Evolutionary conservation across 2,797 vertebrate genomes (phyloP).

Genomic region (Tenualosa thibaudeaui): DNA sequence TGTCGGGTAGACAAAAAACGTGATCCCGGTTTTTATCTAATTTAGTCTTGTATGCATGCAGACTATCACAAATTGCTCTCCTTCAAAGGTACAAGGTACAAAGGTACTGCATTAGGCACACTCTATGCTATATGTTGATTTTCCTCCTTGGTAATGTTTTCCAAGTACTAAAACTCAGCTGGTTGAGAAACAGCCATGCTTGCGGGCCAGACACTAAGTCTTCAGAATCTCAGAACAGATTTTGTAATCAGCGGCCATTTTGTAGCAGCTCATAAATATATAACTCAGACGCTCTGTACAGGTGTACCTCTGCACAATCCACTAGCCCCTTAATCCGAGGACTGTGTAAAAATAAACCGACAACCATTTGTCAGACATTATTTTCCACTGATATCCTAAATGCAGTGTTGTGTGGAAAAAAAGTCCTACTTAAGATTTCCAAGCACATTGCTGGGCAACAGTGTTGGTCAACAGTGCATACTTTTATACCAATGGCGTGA

Average conservation of each 20-base stretch:
- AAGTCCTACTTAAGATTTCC: not conserved
- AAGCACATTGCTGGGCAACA: not conserved
- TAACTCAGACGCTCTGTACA: not conserved
- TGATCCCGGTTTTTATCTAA: not conserved
- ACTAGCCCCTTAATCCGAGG: not conserved
- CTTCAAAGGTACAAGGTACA: not conserved
- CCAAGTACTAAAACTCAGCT: not conserved
- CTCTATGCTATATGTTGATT: not conserved
- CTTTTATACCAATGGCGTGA: slow-evolving; percentile 41
- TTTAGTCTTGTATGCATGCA: not conserved
- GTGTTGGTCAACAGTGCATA: slow-evolving; percentile 27
- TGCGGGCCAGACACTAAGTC: not conserved
- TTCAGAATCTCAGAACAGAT: not conserved
- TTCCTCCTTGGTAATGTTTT: not conserved
- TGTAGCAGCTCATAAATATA: slow-evolving; percentile 18
- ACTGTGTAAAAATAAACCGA: not conserved
- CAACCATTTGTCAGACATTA: not conserved
- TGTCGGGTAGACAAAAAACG: not conserved
- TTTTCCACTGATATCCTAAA: not conserved
- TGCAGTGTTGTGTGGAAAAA: slow-evolving; percentile 6
- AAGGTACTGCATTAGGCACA: not conserved
- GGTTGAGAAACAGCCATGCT: not conserved
- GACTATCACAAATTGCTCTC: not conserved
- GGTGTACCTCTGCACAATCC: not conserved
- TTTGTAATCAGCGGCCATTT: slow-evolving; percentile 17